These are phyloP conservation scores for Alethe castanea DNA, from an alignment of 2,113 vertebrate species.

Conservation along the genomic window DNA sequence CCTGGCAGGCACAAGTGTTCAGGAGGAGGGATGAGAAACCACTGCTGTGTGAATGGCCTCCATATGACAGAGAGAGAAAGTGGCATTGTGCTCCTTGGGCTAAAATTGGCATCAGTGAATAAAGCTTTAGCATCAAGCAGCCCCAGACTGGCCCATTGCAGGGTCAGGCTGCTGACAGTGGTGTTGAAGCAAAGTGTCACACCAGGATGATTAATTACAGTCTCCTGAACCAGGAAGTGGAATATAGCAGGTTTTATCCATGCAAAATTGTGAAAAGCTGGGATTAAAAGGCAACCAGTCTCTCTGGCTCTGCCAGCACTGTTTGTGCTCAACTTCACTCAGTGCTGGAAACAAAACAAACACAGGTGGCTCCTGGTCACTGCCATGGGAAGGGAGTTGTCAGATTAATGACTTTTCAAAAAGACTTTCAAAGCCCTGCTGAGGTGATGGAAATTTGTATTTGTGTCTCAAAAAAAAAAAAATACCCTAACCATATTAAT, in stretches of 20 bases:
- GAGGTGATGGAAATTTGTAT: neutral
- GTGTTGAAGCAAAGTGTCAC: neutral
- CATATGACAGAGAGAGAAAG: neutral
- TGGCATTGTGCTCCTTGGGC: neutral
- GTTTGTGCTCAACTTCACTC: neutral
- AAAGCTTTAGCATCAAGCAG: neutral
- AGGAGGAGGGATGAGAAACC: neutral
- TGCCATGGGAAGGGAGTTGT: neutral
- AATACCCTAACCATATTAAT: neutral
- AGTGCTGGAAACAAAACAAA: neutral
- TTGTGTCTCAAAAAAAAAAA: neutral
- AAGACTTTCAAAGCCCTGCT: neutral
- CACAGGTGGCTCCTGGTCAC: neutral
- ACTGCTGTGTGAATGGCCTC: neutral
- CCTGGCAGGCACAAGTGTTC: neutral
- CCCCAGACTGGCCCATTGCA: neutral
- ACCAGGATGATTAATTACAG: neutral
- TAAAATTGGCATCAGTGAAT: neutral
- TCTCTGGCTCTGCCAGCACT: slow-evolving; percentile 2
- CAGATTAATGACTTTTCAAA: neutral
- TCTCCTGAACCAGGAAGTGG: neutral
- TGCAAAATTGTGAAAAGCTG: neutral
- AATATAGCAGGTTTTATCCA: neutral
- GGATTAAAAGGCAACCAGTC: neutral
- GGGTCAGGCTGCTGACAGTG: neutral